phyloP scores from a whole-genome alignment of 2,888 invertebrate species.

The Leptinotarsa rubiginosa region DNA sequence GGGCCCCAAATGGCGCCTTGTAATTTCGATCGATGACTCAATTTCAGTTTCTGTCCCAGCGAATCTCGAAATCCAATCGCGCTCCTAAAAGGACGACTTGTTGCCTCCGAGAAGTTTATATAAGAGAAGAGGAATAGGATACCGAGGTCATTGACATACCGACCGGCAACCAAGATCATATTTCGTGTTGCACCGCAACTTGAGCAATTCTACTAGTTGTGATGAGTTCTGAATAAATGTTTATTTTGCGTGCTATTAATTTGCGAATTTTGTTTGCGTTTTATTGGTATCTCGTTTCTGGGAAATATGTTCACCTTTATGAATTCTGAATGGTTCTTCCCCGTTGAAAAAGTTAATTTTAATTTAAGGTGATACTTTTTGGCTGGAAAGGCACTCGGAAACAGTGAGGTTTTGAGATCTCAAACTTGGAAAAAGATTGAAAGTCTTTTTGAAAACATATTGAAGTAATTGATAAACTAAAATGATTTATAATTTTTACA shows the following conservation, averaged over 20 bases:
- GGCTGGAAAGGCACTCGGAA: no score
- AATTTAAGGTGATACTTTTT: no score
- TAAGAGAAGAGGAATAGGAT: constrained; percentile 21
- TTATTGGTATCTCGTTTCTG: no score
- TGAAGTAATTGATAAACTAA: no score
- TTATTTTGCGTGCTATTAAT: constrained; percentile 14
- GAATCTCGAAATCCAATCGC: constrained; percentile 3
- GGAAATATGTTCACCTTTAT: neutral
- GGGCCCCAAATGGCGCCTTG: neutral
- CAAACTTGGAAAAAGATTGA: no score
- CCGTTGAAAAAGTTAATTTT: no score
- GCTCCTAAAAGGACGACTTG: constrained; percentile 2
- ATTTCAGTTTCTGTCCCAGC: constrained; percentile 4
- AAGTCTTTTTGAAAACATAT: no score
- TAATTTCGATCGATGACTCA: constrained; percentile 7
- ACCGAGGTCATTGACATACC: constrained; percentile 36
- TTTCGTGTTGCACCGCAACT: constrained; percentile 30
- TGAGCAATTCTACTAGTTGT: constrained; percentile 27
- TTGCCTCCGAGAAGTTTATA: constrained; percentile 3
- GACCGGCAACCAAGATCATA: constrained; percentile 31
- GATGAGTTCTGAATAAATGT: constrained; percentile 26
- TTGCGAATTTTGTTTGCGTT: neutral
- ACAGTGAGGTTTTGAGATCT: no score
- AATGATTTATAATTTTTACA: no score
- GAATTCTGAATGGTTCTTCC: no score